Base-by-base conservation (phyloP, 2,888 invertebrate genomes). In the Orthosia cruda region DNA sequence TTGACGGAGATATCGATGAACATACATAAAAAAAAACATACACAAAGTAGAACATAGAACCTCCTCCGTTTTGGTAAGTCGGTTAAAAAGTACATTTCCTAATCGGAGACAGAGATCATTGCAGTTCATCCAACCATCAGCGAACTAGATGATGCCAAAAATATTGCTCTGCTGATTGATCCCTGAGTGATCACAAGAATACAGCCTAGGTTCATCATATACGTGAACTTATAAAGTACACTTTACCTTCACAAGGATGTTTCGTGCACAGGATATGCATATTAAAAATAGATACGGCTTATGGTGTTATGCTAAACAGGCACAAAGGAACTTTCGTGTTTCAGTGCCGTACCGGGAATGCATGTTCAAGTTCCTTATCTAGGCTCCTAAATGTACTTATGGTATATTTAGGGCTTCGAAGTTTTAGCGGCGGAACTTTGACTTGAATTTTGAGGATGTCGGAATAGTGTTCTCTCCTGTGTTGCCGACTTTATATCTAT, bases 251-350 rank as follows among this genome's bases (percentile, higher is more conserved):
- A 49, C 20, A 59, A 83, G 52, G 49, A 23, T 50, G 50, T 71
- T 80, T 54, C 63, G 32, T 68, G 58, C 57, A 32, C 85, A 81
- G 64, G 78, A 85, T 81, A 74, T 82, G 71, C 75, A 67, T 72
- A 80, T 80, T 70, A 70, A 77, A 74, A 73, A 83, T 77, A 84
- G 81, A 84, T 84, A 77, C 71, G 50, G 67, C 68, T 58, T 66
- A 62, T 59, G 58, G 58, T 64, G 72, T 69, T 85, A 83, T 77
- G 77, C 70, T 84, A 80, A 85, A 75, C 82, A 77, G 69, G 45
- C 59, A 73, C 65, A 64, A 65, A 58, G 71, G 71, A 66, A 32
- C 66, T 67, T 82, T 72, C 67, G 71, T 84, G 87, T 55, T 84
- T 69, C 66, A 84, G 64, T 74, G 76, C 62, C 50, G 65, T 71